phyloP scores from a whole-genome alignment of 2,797 vertebrate species.

The Anabacerthia variegaticeps region DNA sequence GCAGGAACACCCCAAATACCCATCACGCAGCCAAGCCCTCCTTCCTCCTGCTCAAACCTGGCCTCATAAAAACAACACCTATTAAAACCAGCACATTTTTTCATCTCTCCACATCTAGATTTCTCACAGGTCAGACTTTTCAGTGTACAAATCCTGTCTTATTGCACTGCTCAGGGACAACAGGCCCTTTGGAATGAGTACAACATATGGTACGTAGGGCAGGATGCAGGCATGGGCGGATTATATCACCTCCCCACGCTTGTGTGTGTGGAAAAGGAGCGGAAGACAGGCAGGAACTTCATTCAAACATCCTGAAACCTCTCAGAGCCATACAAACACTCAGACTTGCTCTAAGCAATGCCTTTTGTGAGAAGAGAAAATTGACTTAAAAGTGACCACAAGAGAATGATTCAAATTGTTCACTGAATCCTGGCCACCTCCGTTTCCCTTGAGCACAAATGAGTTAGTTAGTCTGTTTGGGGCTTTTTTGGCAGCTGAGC shows the following conservation, averaged over 20 bases:
- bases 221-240: neutral
- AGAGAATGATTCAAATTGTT: neutral
- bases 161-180: neutral
- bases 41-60: neutral
- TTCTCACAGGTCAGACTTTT: neutral
- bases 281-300: slow-evolving; percentile 13
- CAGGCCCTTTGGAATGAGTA: neutral
- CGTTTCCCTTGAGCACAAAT: rapidly evolving
- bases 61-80: neutral
- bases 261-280: neutral
- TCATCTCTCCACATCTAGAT: neutral
- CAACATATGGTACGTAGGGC: neutral
- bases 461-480: neutral
- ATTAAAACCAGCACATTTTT: neutral
- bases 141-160: rapidly evolving
- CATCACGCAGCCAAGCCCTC: neutral
- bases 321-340: neutral
- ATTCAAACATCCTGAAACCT: neutral
- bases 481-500: neutral
- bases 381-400: neutral
- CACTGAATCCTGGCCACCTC: neutral
- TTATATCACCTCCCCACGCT: neutral
- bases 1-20: neutral
- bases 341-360: neutral
- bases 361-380: neutral